Conservation (phyloP, 2,113 vertebrate species). For the Trogon surrucura region DNA sequence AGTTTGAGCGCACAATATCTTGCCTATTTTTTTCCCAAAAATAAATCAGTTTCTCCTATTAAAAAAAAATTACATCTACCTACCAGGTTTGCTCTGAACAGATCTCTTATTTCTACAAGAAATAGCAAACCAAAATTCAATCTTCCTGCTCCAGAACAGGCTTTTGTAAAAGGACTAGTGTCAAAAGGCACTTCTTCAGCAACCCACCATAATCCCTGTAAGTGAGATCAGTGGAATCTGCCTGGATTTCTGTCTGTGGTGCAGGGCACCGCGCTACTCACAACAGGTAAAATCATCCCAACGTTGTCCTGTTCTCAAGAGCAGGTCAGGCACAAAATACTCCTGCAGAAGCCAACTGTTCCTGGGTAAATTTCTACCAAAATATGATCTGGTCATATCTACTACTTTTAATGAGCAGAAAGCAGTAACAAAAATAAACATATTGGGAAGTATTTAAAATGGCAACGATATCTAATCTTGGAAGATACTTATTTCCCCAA, state of each 20-base stretch:
- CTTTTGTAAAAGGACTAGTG: neutral
- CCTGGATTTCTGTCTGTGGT: neutral
- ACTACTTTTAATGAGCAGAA: neutral
- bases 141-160: neutral
- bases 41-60: neutral
- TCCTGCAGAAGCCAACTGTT: neutral
- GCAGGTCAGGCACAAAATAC: neutral
- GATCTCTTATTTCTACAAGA: neutral
- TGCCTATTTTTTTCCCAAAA: neutral
- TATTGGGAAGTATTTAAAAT: neutral
- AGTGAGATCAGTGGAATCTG: neutral
- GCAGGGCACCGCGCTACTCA: neutral
- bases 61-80: neutral
- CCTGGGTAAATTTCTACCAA: neutral
- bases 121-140: neutral
- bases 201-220: neutral
- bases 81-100: neutral
- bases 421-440: neutral
- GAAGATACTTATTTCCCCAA: neutral
- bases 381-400: neutral
- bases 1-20: neutral
- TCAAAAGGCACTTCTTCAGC: neutral
- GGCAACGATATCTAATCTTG: neutral
- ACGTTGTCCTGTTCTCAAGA: neutral
- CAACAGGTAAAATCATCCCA: neutral